These are phyloP conservation scores for Drosophila trapezifrons DNA, from an alignment of 1,140 invertebrate species.

Conservation along the genomic window DNA sequence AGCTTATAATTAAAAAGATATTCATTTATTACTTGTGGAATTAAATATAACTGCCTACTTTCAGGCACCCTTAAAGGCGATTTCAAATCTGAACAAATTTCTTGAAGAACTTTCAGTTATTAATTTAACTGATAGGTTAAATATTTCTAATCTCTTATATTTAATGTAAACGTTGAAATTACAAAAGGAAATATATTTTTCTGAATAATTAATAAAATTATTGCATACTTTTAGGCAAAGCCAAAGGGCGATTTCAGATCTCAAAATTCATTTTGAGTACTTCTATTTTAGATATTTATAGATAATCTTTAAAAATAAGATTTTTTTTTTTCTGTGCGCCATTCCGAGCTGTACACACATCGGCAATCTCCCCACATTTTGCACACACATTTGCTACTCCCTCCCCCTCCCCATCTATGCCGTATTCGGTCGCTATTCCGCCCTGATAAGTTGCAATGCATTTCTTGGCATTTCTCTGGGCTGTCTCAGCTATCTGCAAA, in stretches of 20 bases:
- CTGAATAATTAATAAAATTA: not conserved
- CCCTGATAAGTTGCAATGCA: constrained; percentile 46
- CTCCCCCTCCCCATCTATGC: not conserved
- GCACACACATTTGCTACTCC: constrained; percentile 15
- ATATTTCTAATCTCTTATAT: too few relatives aligned
- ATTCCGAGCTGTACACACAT: constrained; percentile 37
- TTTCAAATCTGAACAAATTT: too few relatives aligned
- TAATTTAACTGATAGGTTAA: too few relatives aligned
- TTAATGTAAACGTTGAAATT: too few relatives aligned
- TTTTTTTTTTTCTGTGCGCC: constrained; percentile 18
- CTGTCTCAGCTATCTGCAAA: constrained; percentile 67
- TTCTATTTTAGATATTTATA: too few relatives aligned
- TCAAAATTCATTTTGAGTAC: too few relatives aligned
- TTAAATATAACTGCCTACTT: not conserved
- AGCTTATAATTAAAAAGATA: not conserved
- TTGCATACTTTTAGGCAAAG: not conserved
- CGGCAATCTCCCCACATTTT: constrained; percentile 35
- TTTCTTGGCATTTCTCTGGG: constrained; percentile 53
- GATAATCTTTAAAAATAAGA: not conserved
- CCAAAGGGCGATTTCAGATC: too few relatives aligned
- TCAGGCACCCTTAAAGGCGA: not conserved
- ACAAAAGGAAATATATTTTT: not conserved
- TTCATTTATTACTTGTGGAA: not conserved
- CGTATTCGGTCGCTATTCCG: constrained; percentile 23
- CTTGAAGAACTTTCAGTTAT: too few relatives aligned